These are phyloP conservation scores for Drosophila grimshawi DNA, from an alignment of 1,140 invertebrate species.

Conservation along the genomic window DNA sequence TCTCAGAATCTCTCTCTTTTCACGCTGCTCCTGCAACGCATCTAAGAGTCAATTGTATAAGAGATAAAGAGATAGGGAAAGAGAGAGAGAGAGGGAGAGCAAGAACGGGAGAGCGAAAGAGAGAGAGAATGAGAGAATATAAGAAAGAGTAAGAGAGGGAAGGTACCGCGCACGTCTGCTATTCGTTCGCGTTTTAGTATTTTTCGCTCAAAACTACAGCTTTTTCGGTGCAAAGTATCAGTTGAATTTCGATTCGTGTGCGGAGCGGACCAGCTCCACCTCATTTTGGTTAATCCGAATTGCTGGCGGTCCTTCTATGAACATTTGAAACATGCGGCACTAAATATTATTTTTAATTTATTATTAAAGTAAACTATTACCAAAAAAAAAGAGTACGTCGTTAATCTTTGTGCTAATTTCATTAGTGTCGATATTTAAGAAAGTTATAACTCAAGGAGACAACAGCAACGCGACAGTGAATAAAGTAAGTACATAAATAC, in stretches of 20 bases:
- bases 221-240: conserved; percentile 39
- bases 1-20: conserved; percentile 39
- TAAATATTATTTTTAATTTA: not conserved
- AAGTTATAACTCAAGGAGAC: conserved; percentile 6
- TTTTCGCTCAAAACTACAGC: no score
- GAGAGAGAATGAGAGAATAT: not conserved
- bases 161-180: not conserved
- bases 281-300: conserved; percentile 20
- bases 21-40: conserved; percentile 3
- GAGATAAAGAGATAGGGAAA: not conserved
- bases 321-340: conserved; percentile 13
- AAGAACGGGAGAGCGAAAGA: not conserved
- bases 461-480: conserved; percentile 32
- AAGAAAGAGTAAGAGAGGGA: not conserved
- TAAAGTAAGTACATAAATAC: conserved; percentile 38
- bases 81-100: not conserved
- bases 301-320: conserved; percentile 32
- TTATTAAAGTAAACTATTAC: conserved; percentile 7
- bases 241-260: conserved; percentile 31
- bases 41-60: no score
- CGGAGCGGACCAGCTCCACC: conserved; percentile 35
- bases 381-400: not conserved
- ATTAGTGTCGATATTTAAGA: conserved; percentile 1
- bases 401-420: conserved; percentile 12
- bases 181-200: not conserved